Percentiles rank a stretch among this genome's conserved stretches.
Evolutionary conservation across 2,797 vertebrate genomes (phyloP).

Genomic region (Urocyon cinereoargenteus): DNA sequence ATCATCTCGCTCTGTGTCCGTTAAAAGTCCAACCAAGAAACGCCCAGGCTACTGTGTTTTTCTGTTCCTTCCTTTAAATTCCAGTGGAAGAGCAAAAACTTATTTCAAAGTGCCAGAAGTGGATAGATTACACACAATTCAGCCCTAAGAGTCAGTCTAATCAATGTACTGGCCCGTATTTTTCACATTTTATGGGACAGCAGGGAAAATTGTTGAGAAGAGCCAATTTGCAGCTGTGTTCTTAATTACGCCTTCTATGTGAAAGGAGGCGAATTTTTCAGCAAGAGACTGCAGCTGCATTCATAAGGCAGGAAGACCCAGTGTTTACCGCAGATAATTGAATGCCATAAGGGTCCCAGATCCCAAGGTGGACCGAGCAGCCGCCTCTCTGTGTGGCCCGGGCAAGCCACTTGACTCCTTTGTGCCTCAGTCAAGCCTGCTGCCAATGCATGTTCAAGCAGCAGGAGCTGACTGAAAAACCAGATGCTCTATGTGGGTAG

Average conservation of each 20-base stretch:
- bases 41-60: conserved; percentile 68
- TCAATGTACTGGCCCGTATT: conserved; percentile 84
- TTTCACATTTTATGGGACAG: conserved; percentile 85
- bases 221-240: conserved; percentile 82
- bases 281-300: conserved; percentile 74
- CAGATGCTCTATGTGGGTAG: conserved; percentile 24
- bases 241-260: conserved; percentile 82
- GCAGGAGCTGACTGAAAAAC: conserved; percentile 25
- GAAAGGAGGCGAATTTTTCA: conserved; percentile 74
- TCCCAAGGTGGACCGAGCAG: neutral
- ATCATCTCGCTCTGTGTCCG: conserved; percentile 24
- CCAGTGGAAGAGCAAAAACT: conserved; percentile 80
- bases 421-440: conserved; percentile 37
- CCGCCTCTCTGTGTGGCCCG: neutral
- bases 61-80: conserved; percentile 78
- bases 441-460: conserved; percentile 47
- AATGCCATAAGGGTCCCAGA: conserved; percentile 19
- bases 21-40: conserved; percentile 53
- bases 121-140: conserved; percentile 76
- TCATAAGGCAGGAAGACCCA: conserved; percentile 67
- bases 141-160: conserved; percentile 81
- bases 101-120: conserved; percentile 80
- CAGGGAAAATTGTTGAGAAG: conserved; percentile 82
- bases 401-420: conserved; percentile 59
- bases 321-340: conserved; percentile 68